Percentiles rank a stretch among this genome's conserved stretches.
These are phyloP conservation scores for Brachyptera putata DNA, from an alignment of 2,888 invertebrate species.

Conservation along the genomic window DNA sequence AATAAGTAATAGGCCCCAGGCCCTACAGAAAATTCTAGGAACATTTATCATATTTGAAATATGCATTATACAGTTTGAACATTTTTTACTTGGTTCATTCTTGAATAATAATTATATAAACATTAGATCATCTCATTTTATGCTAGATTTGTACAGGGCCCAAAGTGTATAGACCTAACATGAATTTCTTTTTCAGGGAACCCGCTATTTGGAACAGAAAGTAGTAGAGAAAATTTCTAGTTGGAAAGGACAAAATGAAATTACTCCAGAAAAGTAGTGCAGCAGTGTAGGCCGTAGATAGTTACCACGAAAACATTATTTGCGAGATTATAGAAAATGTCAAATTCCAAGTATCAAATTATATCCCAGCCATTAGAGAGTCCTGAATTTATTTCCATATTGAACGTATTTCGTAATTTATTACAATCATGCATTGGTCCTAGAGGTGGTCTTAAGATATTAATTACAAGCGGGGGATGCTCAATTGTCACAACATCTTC, in stretches of 20 bases:
- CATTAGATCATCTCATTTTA: not conserved
- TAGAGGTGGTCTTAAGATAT: conserved; percentile 28
- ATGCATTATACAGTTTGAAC: not conserved
- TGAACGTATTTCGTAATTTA: conserved; percentile 23
- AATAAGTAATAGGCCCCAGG: too few species aligned
- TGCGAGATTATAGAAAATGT: conserved; percentile 8
- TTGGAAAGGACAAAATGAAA: conserved; percentile 15
- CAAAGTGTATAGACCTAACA: too few species aligned
- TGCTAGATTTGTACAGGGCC: too few species aligned
- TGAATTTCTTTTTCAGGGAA: conserved; percentile 24
- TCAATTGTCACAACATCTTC: conserved; percentile 27
- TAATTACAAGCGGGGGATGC: conserved; percentile 28
- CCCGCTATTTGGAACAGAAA: conserved; percentile 20
- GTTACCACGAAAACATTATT: not conserved
- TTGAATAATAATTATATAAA: not conserved
- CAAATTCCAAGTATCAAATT: conserved; percentile 10
- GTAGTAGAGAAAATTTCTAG: conserved; percentile 25
- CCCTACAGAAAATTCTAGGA: too few species aligned
- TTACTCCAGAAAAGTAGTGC: not conserved
- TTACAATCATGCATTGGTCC: conserved; percentile 29
- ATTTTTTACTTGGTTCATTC: not conserved
- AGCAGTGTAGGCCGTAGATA: not conserved
- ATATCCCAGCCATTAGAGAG: conserved; percentile 27
- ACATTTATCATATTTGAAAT: not conserved
- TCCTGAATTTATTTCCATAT: conserved; percentile 20